Evolutionary conservation across 2,797 vertebrate genomes (phyloP), one percentile per base, ranked within the genome.

Genomic region (Coregonus ussuriensis): DNA sequence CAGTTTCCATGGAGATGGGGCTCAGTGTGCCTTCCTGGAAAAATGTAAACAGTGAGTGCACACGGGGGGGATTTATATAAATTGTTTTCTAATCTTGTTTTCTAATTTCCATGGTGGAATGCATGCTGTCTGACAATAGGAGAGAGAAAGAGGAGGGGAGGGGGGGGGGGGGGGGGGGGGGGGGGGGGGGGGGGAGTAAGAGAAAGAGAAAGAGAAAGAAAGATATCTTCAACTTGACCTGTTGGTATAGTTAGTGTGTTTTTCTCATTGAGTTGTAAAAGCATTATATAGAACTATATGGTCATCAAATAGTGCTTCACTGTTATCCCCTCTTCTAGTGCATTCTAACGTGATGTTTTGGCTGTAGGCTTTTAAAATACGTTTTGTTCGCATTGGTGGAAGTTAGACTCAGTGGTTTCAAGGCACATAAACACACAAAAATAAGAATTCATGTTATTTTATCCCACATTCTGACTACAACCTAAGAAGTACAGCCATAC

Each of bases 1-100:
- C 89, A 89, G 94, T 95, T 94, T 93, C 95, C 93, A 95, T 95
- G 93, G 94, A 87, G 91, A 95, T 93, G 52, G 37, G 80, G 77
- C 83, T 87, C 85, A 79, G 83, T 84, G 84, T 83, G 87, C 85
- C 89, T 86, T 89, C 86, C 78, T 81, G 81, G 86, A 87, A 87
- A 90, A 91, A 91, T 82, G 77, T 92, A 93, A 93, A 93, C 90
- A 92, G 84, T 71, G 83, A 89, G 83, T 56, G 88, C 91, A 93
- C 91, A 92, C 82, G 83, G 86, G 85, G 85, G 91, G 83, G 85
- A 94, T 92, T 92, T 89, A 87, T 87, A 93, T 87, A 92, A 90
- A 94, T 92, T 92, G 92, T 92, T 93, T 94, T 90, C 87, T 93
- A 94, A 94, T 94, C 41, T 47, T 47, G 41, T 47, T 47, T 93